A percentile compares a stretch with the other conserved stretches of the same genome.
Evolutionary conservation across 2,888 invertebrate genomes (phyloP).

Genomic region (Mycalesis mineus): DNA sequence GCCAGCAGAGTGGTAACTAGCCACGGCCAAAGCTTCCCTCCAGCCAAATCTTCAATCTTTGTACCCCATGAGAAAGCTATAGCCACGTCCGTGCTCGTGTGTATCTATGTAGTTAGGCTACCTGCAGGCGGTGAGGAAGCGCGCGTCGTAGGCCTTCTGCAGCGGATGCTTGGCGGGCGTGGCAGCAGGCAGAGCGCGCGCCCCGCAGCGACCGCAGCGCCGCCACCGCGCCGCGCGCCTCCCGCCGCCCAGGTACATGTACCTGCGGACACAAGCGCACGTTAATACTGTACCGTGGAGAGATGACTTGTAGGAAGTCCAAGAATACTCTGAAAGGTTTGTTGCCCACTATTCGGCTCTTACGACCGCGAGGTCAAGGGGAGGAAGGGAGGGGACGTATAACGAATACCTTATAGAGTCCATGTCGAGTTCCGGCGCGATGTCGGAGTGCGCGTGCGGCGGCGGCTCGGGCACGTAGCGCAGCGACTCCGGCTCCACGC

Average conservation of each 20-base stretch:
- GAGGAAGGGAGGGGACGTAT: too few relatives aligned
- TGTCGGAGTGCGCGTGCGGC: conserved; percentile 79
- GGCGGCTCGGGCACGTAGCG: conserved; percentile 82
- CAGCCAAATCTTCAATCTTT: too few relatives aligned
- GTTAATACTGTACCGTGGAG: too few relatives aligned
- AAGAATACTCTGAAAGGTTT: too few relatives aligned
- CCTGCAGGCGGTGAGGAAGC: conserved; percentile 58
- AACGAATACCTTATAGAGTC: conserved; percentile 73
- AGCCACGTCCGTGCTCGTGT: too few relatives aligned
- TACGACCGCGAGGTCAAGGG: too few relatives aligned
- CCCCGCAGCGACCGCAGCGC: conserved; percentile 58
- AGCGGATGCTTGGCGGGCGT: conserved; percentile 43
- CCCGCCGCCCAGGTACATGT: conserved; percentile 68
- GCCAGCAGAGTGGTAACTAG: too few relatives aligned
- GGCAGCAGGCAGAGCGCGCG: conserved; percentile 44
- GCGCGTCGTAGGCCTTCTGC: conserved; percentile 54
- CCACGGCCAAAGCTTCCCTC: too few relatives aligned
- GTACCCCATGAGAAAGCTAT: too few relatives aligned
- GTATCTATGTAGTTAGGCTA: conserved; percentile 28
- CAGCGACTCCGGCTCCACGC: conserved; percentile 87
- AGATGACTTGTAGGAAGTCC: too few relatives aligned
- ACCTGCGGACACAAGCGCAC: conserved; percentile 39
- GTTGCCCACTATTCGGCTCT: too few relatives aligned
- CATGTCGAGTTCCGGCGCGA: conserved; percentile 68
- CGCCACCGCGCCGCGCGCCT: conserved; percentile 48